Evolutionary conservation across 2,888 invertebrate genomes (phyloP), one percentile per base, ranked within the genome.

Genomic region (Polydrusus cervinus): DNA sequence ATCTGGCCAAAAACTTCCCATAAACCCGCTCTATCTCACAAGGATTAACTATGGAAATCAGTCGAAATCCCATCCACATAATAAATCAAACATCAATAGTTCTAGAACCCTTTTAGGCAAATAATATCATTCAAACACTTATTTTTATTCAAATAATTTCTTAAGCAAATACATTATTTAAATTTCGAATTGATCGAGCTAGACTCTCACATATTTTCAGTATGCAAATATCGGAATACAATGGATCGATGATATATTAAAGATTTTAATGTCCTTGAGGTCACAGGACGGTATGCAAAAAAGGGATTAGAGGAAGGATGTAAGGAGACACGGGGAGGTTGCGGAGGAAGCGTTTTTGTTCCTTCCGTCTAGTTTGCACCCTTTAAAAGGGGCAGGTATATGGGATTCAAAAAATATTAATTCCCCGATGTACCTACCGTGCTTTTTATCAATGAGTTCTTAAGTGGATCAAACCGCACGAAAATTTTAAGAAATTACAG

Each of bases 91-190:
- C 71, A 65, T 66, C 77, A 75, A 77, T 78, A 77, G 75, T 73
- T 77, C 74, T 72, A 72, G 45, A 75, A 65, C 78, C 78, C 76
- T 77, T 75, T 78, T 72, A 68, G 74, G 49, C 76, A 72, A 76
- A 76, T 76, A 72, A 82, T 81, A 82, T 75, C 75, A 78, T 66
- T 72, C 69, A 45, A 70, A 62, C 45, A 40, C 60, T 53, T 47
- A 40, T 71, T 62, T 66, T 66, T 57, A 38, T 82, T 83, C 82
- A 81, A 83, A 83, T 83, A 82, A 76, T 76, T 14, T 73, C 78
- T 83, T 83, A 82, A 82, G 81, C 81, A 83, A 83, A 83, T 83
- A 83, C 82, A 83, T 78, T 78, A 78, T 78, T 70, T 60, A 78
- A 76, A 78, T 78, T 75, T 69, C 61, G 69, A 38, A 53, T 43